Evolutionary conservation across 2,113 vertebrate species (phyloP).

Genomic region (Oreochromis niloticus): DNA sequence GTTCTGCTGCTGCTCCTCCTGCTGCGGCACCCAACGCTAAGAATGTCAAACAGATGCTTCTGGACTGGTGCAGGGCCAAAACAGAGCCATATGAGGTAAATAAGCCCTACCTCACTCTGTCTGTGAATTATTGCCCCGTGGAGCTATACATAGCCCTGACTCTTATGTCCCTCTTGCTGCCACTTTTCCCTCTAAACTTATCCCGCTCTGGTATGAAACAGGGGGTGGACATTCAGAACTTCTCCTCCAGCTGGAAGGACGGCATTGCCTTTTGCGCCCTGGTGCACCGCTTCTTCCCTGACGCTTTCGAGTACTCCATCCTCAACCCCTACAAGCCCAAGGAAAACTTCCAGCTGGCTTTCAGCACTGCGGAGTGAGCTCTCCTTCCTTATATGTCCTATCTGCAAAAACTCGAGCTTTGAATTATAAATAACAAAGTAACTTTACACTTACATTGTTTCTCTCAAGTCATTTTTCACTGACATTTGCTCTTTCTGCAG

Average conservation of each 20-base stretch:
- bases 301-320: slow-evolving; percentile 90
- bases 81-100: slow-evolving; percentile 94
- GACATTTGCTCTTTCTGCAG: slow-evolving; percentile 65
- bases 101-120: background rate
- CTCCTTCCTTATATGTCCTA: slow-evolving; percentile 11
- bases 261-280: slow-evolving; percentile 97
- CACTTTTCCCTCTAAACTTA: background rate
- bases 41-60: slow-evolving; percentile 98
- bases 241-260: slow-evolving; percentile 97
- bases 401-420: background rate
- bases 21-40: slow-evolving; percentile 83
- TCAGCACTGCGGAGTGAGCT: slow-evolving; percentile 90
- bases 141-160: slow-evolving; percentile 14
- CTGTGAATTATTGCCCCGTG: background rate
- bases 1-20: slow-evolving; percentile 53
- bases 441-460: background rate
- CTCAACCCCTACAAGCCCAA: slow-evolving; percentile 86
- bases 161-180: background rate
- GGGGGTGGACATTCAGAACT: slow-evolving; percentile 94
- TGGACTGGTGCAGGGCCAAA: slow-evolving; percentile 98
- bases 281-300: slow-evolving; percentile 95
- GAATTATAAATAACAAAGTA: background rate
- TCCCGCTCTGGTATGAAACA: slow-evolving; percentile 30
- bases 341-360: slow-evolving; percentile 94
- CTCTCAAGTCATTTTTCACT: background rate